Percentiles rank a stretch among this genome's conserved stretches.
phyloP scores from a whole-genome alignment of 92 coral and sea anemone species.

The Montipora capitata region DNA sequence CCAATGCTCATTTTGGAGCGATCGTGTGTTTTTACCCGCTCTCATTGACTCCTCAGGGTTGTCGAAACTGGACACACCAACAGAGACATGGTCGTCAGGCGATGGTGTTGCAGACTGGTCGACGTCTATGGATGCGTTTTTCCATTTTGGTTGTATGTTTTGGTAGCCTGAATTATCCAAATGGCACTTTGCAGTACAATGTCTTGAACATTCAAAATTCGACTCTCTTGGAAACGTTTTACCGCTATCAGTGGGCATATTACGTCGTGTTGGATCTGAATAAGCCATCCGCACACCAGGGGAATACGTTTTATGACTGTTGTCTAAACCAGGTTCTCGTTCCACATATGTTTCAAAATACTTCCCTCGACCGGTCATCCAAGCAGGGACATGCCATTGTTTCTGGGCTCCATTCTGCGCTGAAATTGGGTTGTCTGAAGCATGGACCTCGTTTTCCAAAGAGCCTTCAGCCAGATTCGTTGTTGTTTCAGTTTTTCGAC shows the following conservation, averaged over 20 bases:
- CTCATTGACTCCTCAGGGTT: not conserved
- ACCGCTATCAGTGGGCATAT: not conserved
- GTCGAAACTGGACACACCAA: constrained; percentile 1
- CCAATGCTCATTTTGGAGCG: not conserved
- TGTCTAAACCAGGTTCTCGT: not conserved
- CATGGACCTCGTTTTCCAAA: not conserved
- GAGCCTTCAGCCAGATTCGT: not conserved
- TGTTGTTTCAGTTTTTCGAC: not conserved
- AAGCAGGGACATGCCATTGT: not conserved
- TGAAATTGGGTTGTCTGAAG: not conserved
- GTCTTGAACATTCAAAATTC: not conserved
- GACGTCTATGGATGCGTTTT: not conserved
- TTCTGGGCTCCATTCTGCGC: not conserved
- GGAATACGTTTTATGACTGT: not conserved
- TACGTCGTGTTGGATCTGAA: not conserved
- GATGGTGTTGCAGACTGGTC: not conserved
- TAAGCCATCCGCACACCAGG: not conserved
- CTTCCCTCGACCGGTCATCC: not conserved
- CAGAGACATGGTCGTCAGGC: not conserved
- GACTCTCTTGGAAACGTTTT: not conserved
- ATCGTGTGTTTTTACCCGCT: not conserved
- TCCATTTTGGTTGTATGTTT: not conserved
- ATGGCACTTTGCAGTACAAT: not conserved
- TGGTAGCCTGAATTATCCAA: not conserved
- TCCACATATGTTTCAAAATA: not conserved